These are phyloP conservation scores for Hydrotaea cyrtoneurina DNA, from an alignment of 2,888 invertebrate genomes.

Conservation along the genomic window DNA sequence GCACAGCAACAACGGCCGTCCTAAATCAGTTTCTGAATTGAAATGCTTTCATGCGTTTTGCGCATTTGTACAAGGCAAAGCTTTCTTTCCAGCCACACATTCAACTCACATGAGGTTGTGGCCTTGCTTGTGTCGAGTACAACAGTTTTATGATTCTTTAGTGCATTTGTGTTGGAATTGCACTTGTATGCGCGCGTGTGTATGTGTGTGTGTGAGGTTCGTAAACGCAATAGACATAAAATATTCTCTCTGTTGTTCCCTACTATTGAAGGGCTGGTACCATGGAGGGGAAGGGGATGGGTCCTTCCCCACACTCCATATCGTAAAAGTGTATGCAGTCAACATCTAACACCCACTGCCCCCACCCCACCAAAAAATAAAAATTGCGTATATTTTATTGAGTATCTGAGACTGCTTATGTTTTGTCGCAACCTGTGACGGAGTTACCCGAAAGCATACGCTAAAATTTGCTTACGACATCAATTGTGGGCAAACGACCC, in stretches of 20 bases:
- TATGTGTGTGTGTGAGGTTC: background rate
- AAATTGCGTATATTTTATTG: background rate
- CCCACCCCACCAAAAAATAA: too few species aligned
- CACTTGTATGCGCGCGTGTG: too few species aligned
- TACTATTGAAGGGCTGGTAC: background rate
- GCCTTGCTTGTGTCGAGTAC: background rate
- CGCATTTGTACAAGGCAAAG: conserved; percentile 32
- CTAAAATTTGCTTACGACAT: conserved; percentile 32
- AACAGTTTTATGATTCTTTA: background rate
- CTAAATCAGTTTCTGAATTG: conserved; percentile 59
- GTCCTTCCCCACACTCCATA: conserved; percentile 26
- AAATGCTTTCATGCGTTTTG: conserved; percentile 60
- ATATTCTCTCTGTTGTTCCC: background rate
- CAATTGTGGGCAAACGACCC: conserved; percentile 36
- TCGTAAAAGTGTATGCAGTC: conserved; percentile 56
- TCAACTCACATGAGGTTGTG: background rate
- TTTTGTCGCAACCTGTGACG: background rate
- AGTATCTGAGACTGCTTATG: background rate
- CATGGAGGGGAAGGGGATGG: background rate
- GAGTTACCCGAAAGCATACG: conserved; percentile 12
- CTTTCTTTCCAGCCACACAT: too few species aligned
- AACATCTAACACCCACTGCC: background rate
- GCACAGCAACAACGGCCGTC: conserved; percentile 26
- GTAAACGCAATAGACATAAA: background rate
- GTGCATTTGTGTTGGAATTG: background rate